These are phyloP conservation scores for Geococcyx californianus DNA, from an alignment of 2,113 vertebrate species.

Conservation along the genomic window DNA sequence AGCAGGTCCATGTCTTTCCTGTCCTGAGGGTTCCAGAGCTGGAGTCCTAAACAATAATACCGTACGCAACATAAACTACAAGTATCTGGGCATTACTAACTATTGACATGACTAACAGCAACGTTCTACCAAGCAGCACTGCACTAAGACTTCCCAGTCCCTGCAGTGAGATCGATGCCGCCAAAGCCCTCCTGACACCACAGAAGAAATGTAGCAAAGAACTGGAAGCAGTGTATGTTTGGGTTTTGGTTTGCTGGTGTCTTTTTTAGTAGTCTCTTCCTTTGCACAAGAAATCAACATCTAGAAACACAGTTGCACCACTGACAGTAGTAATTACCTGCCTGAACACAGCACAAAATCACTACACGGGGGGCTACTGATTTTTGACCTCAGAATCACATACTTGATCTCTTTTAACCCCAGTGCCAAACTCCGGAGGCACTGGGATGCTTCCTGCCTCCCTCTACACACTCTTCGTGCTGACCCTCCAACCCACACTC, in stretches of 20 bases:
- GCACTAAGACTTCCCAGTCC: background rate
- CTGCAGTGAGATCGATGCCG: background rate
- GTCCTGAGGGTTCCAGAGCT: no score
- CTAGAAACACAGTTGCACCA: background rate
- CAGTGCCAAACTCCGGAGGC: background rate
- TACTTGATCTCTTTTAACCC: background rate
- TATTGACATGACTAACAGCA: background rate
- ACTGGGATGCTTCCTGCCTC: background rate
- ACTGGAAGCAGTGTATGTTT: background rate
- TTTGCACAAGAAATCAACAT: background rate
- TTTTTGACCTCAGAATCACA: background rate
- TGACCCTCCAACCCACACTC: background rate
- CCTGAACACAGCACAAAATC: background rate
- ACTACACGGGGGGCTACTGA: background rate
- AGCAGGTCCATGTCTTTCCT: no score
- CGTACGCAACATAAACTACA: slow-evolving; percentile 9
- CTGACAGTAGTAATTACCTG: background rate
- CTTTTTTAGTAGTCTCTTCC: background rate
- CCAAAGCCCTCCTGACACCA: background rate
- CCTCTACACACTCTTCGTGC: background rate
- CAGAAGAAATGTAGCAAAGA: background rate
- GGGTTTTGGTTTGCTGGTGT: background rate
- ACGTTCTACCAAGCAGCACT: background rate
- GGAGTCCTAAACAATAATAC: background rate
- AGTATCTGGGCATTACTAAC: background rate